Conservation (phyloP, 2,797 vertebrate species). For the Danio aesculapii region DNA sequence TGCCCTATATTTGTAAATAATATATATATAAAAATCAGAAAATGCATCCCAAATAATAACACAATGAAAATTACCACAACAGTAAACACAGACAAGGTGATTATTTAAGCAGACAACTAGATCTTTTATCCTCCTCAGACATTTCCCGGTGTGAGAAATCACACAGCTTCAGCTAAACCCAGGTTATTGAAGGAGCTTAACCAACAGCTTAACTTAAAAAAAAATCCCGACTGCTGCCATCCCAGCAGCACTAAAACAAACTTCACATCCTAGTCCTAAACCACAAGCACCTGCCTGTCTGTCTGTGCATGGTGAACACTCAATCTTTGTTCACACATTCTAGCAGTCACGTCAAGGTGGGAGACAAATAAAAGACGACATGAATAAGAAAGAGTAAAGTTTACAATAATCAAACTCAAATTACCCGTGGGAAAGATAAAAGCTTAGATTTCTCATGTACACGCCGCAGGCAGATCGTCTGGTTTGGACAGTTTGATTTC, state of each 20-base stretch:
- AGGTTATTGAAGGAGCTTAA: slow-evolving; percentile 1
- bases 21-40: no score
- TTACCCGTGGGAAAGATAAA: slow-evolving; percentile 30
- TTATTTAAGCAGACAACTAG: background rate
- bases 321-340: slow-evolving; percentile 50
- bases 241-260: slow-evolving; percentile 41
- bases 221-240: background rate
- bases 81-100: background rate
- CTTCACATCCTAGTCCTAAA: slow-evolving; percentile 43
- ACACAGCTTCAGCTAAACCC: background rate
- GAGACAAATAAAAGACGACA: background rate
- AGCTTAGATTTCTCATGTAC: slow-evolving; percentile 22
- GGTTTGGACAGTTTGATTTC: slow-evolving; percentile 28
- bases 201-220: background rate
- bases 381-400: background rate
- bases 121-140: background rate
- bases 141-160: slow-evolving; percentile 1
- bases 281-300: slow-evolving; percentile 31
- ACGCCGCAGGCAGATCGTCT: background rate
- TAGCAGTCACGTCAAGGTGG: slow-evolving; percentile 11
- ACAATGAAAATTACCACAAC: background rate
- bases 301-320: slow-evolving; percentile 51
- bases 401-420: slow-evolving; percentile 20
- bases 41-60: no score
- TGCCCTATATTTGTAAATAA: no score